Base-by-base conservation (phyloP, 2,113 vertebrate species). In the Morone saxatilis region DNA sequence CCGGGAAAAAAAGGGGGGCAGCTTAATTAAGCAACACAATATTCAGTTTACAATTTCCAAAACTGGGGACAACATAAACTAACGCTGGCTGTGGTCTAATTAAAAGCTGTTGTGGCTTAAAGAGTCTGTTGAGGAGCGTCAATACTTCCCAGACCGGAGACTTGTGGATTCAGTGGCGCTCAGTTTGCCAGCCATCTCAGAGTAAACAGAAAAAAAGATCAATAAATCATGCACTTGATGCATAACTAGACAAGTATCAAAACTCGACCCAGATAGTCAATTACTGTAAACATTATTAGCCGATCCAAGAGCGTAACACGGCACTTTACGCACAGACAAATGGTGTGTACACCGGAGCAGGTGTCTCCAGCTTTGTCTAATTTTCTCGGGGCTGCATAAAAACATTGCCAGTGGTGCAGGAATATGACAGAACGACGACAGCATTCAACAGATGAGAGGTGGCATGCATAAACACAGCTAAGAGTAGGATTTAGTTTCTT, bases 401-500 rank as follows among this genome's bases (percentile, higher is more conserved):
- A 80, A 78, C 16, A 17, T 54, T 14, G 65, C 56, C 59, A 81
- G 77, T 76, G 83, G 83, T 88, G 92, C 89, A 87, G 77, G 80
- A 62, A 67, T 20, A 66, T 8, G 74, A 77, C 63, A 76, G 68
- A 73, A 61, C 38, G 25, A 51, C 71, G n/a, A 19, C 40, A 59
- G 72, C 89, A 89, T 92, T 88, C 92, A 93, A 92, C 91, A 93
- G 93, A 92, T 93, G 83, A 85, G 51, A 67, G 36, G 48, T 6
- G 56, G 48, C 83, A 83, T 69, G 86, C 86, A 76, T 7, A 50
- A 70, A 81, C 48, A 68, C 71, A 82, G 60, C 72, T 45, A 65
- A 36, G 40, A 85, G 75, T 13, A 66, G 56, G 5, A 11, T 73
- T 22, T 7, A 0, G 40, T 63, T 54, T 47, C 25, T 2, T 36